These are phyloP conservation scores for Haplochromis burtoni DNA, from an alignment of 2,113 vertebrate genomes.

Conservation along the genomic window DNA sequence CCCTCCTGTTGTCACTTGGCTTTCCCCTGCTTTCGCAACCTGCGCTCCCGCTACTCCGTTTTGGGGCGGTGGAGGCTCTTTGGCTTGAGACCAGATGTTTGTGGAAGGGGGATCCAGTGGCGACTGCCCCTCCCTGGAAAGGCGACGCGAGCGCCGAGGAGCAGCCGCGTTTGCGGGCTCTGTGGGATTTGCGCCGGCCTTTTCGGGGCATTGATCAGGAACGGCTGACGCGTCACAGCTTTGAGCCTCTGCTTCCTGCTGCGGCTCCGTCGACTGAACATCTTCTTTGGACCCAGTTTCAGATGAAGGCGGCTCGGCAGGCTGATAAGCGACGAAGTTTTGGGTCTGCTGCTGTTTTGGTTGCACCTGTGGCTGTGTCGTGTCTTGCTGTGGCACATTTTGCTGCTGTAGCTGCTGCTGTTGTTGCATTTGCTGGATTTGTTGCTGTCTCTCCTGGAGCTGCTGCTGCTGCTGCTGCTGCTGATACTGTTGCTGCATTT, in stretches of 20 bases:
- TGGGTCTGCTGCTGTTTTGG: conserved; percentile 43
- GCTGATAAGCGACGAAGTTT: conserved; percentile 29
- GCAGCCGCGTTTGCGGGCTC: conserved; percentile 66
- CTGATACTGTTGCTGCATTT: conserved; percentile 58
- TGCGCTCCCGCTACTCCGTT: conserved; percentile 41
- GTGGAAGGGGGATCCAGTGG: conserved; percentile 46
- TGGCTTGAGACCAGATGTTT: conserved; percentile 48
- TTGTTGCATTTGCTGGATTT: conserved; percentile 44
- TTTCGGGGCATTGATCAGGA: conserved; percentile 69
- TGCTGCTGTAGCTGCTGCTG: conserved; percentile 22
- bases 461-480: conserved; percentile 25
- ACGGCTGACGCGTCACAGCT: conserved; percentile 56
- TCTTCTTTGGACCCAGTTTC: conserved; percentile 34
- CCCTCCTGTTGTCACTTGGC: conserved; percentile 70
- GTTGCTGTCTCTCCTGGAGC: conserved; percentile 35
- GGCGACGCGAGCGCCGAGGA: conserved; percentile 86
- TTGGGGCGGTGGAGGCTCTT: conserved; percentile 43
- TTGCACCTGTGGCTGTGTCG: conserved; percentile 69
- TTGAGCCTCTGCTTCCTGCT: conserved; percentile 49
- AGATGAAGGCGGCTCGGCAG: background rate
- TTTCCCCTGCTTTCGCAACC: conserved; percentile 41
- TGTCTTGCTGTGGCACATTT: conserved; percentile 45
- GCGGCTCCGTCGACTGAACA: conserved; percentile 39
- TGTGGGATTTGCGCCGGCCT: conserved; percentile 63
- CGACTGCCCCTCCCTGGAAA: conserved; percentile 88